Evolutionary conservation across 2,113 vertebrate genomes (phyloP), one percentile per base, ranked within the genome.

Genomic region (Hippocampus barbouri): DNA sequence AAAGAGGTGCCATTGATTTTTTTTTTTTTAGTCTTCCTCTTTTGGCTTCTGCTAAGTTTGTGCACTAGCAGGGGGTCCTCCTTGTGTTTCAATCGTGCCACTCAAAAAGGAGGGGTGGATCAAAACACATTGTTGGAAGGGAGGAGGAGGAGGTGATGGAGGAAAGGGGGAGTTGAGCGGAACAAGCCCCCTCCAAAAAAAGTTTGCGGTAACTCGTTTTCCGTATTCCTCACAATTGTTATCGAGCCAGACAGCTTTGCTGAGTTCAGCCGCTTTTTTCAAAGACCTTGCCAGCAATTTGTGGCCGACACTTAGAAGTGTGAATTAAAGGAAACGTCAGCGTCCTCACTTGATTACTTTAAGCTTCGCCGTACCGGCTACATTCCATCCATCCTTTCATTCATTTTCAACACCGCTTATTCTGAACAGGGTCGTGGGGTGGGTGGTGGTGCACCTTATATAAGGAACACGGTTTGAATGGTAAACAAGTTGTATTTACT

Each of bases 41-140:
- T 81, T 86, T 88, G 81, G 82, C 86, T 85, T 87, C 78, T 87
- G 77, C 80, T 88, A 85, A 78, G 89, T 89, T 66, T 86, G 57
- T 81, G 83, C 75, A 69, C 82, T 79, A 83, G 91, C 92, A 92
- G 91, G 92, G 91, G 91, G 90, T 91, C 90, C 75, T 90, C 89
- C 80, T 89, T 79, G 80, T 90, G 15, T 89, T 89, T 87, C 87
- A 90, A 75, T 85, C 73, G 86, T 84, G 82, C 82, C 82, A 85
- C 82, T 90, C 85, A 85, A 88, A 73, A 88, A 85, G 27, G 79
- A 38, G 34, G 81, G 88, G 84, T 15, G 80, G 88, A 80, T 86
- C 86, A 87, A 88, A 91, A 88, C 86, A 87, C 85, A 86, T 83
- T 87, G 85, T 80, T 91, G 85, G 75, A 86, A 81, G 62, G 49